phyloP scores from a whole-genome alignment of 2,797 vertebrate species.

The Macroramphosus scolopax region DNA sequence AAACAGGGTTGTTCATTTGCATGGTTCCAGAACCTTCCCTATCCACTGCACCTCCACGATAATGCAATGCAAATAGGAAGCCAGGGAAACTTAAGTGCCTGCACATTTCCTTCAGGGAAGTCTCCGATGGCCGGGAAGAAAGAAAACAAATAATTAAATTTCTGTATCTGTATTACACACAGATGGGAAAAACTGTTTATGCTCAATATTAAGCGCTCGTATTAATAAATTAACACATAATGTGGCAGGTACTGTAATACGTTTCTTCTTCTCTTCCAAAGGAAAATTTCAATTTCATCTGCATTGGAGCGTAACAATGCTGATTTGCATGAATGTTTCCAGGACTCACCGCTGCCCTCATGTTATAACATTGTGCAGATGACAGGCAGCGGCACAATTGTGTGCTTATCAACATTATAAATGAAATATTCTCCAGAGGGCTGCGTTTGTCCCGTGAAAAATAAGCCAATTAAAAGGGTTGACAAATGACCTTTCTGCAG shows the following conservation, averaged over 20 bases:
- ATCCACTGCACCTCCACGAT: constrained; percentile 64
- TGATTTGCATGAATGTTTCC: constrained; percentile 18
- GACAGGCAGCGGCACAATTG: constrained; percentile 45
- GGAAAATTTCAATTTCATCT: constrained; percentile 35
- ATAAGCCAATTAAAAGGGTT: constrained; percentile 67
- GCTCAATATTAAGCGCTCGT: constrained; percentile 21
- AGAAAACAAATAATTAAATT: constrained; percentile 43
- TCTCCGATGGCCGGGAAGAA: constrained; percentile 34
- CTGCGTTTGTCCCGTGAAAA: constrained; percentile 58
- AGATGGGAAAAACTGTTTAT: constrained; percentile 21
- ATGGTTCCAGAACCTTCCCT: constrained; percentile 69
- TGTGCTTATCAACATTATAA: constrained; percentile 62
- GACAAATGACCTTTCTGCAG: constrained; percentile 64
- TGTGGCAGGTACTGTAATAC: neutral
- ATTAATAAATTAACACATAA: constrained; percentile 5
- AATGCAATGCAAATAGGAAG: constrained; percentile 68
- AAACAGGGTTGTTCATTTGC: constrained; percentile 79
- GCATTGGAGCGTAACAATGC: no score
- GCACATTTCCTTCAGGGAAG: constrained; percentile 49
- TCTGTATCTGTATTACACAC: constrained; percentile 13
- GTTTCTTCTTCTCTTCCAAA: constrained; percentile 23
- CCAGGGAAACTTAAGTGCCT: constrained; percentile 48
- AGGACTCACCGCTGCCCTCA: constrained; percentile 14
- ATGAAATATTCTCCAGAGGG: constrained; percentile 53
- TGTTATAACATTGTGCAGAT: constrained; percentile 28